A percentile compares a stretch with the other conserved stretches of the same genome.
Conservation (phyloP, 1,140 invertebrate genomes). For the Drosophila tristis region DNA sequence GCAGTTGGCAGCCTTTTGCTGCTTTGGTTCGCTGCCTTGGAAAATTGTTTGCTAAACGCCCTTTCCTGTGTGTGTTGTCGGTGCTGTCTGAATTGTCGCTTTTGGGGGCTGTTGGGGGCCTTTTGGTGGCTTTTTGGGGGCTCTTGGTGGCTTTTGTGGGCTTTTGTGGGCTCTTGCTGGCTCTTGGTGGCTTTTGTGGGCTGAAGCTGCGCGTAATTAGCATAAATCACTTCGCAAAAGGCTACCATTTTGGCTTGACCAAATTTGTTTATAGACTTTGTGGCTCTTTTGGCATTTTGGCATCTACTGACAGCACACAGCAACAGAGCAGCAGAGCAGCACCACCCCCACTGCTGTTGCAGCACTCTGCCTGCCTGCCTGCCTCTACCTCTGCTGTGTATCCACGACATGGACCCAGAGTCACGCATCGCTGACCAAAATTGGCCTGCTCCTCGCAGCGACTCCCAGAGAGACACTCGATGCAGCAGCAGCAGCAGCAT, state of each 20-base stretch:
- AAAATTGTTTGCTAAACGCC: slow-evolving; percentile 81
- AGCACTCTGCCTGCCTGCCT: slow-evolving; percentile 6
- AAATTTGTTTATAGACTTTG: slow-evolving; percentile 81
- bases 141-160: slow-evolving; percentile 10
- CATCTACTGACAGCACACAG: slow-evolving; percentile 60
- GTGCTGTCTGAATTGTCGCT: slow-evolving; percentile 36
- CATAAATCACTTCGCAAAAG: slow-evolving; percentile 82
- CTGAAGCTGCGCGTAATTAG: slow-evolving; percentile 77
- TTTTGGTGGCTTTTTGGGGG: not conserved
- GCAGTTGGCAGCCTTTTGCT: too few relatives aligned
- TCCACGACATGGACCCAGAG: slow-evolving; percentile 78
- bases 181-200: slow-evolving; percentile 10
- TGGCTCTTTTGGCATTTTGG: slow-evolving; percentile 78
- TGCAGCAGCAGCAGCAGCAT: too few relatives aligned
- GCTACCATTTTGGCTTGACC: slow-evolving; percentile 80
- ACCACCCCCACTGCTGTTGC: not conserved
- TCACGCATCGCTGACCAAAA: slow-evolving; percentile 82
- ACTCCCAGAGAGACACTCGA: too few relatives aligned
- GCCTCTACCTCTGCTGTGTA: slow-evolving; percentile 13
- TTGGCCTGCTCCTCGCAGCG: slow-evolving; percentile 53
- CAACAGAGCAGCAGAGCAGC: not conserved
- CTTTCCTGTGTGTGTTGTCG: slow-evolving; percentile 58
- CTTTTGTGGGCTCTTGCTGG: slow-evolving; percentile 15
- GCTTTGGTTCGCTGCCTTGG: slow-evolving; percentile 21
- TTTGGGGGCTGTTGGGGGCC: slow-evolving; percentile 2